Percentiles rank a stretch among this genome's conserved stretches.
Evolutionary conservation across 2,888 invertebrate species (phyloP).

Genomic region (Eugnorisma glareosa): DNA sequence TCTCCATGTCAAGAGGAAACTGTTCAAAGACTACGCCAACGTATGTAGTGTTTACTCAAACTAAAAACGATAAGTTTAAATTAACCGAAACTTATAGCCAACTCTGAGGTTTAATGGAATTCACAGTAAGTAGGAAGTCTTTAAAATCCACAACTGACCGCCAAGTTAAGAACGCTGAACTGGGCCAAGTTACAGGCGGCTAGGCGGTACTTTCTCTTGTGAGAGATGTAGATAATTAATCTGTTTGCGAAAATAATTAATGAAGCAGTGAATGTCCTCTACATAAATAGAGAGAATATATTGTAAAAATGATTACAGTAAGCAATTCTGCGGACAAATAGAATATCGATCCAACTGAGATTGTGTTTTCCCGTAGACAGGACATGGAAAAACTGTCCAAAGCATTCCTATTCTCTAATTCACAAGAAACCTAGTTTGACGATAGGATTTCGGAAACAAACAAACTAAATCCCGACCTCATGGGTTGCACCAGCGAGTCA

Average conservation of each 20-base stretch:
- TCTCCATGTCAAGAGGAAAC: slow-evolving; percentile 9
- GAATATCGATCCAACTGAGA: not conserved
- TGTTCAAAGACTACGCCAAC: slow-evolving; percentile 21
- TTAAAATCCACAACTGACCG: slow-evolving; percentile 71
- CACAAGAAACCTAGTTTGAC: not conserved
- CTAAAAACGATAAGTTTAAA: slow-evolving; percentile 55
- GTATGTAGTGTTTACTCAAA: slow-evolving; percentile 20
- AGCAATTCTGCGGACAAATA: not conserved
- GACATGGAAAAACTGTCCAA: not conserved
- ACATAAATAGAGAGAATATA: not conserved
- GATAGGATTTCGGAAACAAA: slow-evolving; percentile 5
- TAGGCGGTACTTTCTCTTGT: slow-evolving; percentile 10
- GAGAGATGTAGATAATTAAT: not conserved
- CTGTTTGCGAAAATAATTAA: slow-evolving; percentile 31
- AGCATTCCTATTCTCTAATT: not conserved
- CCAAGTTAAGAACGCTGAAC: slow-evolving; percentile 56
- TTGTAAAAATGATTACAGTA: slow-evolving; percentile 9
- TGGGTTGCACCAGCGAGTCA: slow-evolving; percentile 55
- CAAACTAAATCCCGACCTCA: slow-evolving; percentile 20
- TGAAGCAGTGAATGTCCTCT: not conserved
- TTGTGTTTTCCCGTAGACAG: not conserved
- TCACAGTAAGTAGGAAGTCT: slow-evolving; percentile 68
- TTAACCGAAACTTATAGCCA: slow-evolving; percentile 59
- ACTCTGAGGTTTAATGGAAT: slow-evolving; percentile 65
- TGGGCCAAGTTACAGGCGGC: slow-evolving; percentile 55